Conservation (phyloP, 2,888 invertebrate species). For the Ditylenchus weischeri region DNA sequence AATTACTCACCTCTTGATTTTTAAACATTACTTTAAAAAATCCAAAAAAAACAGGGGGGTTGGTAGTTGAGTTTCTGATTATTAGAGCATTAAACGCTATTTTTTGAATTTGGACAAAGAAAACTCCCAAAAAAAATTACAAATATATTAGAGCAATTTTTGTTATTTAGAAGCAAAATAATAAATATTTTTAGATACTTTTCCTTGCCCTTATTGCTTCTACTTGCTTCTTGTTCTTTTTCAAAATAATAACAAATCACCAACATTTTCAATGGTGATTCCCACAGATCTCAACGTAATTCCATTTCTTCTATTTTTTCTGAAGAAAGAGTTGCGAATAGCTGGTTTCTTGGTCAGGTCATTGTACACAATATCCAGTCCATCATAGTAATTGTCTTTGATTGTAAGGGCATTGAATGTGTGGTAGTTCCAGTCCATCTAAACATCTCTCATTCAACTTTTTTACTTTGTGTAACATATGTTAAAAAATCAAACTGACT, state of each 20-base stretch:
- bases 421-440: slow-evolving; percentile 68
- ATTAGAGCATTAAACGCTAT: no score
- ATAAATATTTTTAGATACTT: no score
- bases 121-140: no score
- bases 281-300: slow-evolving; percentile 62
- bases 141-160: no score
- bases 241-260: slow-evolving; percentile 12
- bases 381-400: slow-evolving; percentile 82
- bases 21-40: no score
- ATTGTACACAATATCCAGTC: slow-evolving; percentile 86
- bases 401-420: slow-evolving; percentile 62
- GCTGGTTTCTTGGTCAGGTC: slow-evolving; percentile 76
- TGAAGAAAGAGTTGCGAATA: slow-evolving; percentile 40
- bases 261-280: slow-evolving; percentile 66
- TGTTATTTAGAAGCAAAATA: no score
- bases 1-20: no score
- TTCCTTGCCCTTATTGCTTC: no score
- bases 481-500: slow-evolving; percentile 9
- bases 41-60: no score
- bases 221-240: no score
- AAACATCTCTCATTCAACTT: slow-evolving; percentile 8
- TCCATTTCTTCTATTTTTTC: slow-evolving; percentile 68
- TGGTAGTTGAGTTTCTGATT: no score
- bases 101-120: no score
- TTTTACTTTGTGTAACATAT: slow-evolving; percentile 5